Percentiles rank a stretch among this genome's conserved stretches.
Conservation (phyloP, 2,113 vertebrate species). For the Amblyornis subalaris region DNA sequence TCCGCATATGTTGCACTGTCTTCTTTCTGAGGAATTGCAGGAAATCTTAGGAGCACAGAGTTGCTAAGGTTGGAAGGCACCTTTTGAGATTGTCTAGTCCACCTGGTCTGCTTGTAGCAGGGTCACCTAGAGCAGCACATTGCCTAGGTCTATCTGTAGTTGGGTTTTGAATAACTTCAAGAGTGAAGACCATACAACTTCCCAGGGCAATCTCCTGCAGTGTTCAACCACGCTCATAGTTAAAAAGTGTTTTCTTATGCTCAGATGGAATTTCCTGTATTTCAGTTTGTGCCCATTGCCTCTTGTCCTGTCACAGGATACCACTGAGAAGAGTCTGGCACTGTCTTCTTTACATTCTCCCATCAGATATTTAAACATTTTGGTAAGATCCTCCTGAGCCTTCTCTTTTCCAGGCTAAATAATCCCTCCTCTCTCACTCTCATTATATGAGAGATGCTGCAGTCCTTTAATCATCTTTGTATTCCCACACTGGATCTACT, state of each 20-base stretch:
- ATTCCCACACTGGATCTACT: background rate
- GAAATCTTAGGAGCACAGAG: background rate
- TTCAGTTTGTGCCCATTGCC: conserved; percentile 16
- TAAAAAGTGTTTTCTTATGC: background rate
- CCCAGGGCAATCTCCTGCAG: background rate
- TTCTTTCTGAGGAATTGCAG: background rate
- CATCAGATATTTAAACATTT: conserved; percentile 26
- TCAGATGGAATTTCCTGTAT: conserved; percentile 4
- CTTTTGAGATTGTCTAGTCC: background rate
- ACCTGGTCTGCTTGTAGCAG: background rate
- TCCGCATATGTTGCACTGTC: background rate
- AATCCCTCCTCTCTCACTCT: background rate
- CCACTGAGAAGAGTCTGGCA: conserved; percentile 16
- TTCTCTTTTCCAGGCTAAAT: background rate
- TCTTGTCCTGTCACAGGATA: conserved; percentile 27
- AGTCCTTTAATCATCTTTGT: background rate
- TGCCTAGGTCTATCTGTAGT: background rate
- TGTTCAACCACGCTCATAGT: background rate
- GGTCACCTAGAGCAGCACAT: background rate
- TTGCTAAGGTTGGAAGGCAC: background rate
- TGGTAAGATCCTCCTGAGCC: conserved; percentile 1
- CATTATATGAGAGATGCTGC: background rate
- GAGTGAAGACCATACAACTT: background rate
- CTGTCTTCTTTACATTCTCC: conserved; percentile 2
- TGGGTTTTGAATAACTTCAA: background rate